phyloP scores from a whole-genome alignment of 2,888 invertebrate species.

The Phengaris arion region DNA sequence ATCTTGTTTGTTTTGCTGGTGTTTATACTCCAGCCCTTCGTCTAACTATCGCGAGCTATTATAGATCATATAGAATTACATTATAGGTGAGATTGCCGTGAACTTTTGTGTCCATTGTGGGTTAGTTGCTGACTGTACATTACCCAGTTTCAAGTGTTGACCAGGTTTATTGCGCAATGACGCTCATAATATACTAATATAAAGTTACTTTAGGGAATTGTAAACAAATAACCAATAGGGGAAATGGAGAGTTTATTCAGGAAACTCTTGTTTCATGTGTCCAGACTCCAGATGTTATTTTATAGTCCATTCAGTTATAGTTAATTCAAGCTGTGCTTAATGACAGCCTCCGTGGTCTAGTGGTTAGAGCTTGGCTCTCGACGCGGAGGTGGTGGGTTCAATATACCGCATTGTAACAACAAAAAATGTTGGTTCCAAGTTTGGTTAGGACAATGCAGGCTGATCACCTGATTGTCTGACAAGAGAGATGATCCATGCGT shows the following conservation, averaged over 20 bases:
- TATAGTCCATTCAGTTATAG: not conserved
- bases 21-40: constrained; percentile 44
- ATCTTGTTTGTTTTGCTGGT: constrained; percentile 62
- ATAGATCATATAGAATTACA: constrained; percentile 22
- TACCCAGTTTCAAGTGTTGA: constrained; percentile 43
- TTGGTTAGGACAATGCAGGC: no score
- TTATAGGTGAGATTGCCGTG: constrained; percentile 30
- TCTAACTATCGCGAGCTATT: constrained; percentile 29
- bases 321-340: no score
- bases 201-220: constrained; percentile 42
- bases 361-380: no score
- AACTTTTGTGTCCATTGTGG: not conserved
- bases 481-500: no score
- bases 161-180: constrained; percentile 44
- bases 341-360: no score
- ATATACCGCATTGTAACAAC: no score
- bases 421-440: no score
- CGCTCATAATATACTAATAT: constrained; percentile 43
- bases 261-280: not conserved
- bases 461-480: no score
- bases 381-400: no score
- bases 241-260: not conserved
- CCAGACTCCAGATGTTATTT: not conserved
- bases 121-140: constrained; percentile 28
- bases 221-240: constrained; percentile 26